Evolutionary conservation across 2,113 vertebrate genomes (phyloP), one percentile per base, ranked within the genome.

Genomic region (Podilymbus podiceps): DNA sequence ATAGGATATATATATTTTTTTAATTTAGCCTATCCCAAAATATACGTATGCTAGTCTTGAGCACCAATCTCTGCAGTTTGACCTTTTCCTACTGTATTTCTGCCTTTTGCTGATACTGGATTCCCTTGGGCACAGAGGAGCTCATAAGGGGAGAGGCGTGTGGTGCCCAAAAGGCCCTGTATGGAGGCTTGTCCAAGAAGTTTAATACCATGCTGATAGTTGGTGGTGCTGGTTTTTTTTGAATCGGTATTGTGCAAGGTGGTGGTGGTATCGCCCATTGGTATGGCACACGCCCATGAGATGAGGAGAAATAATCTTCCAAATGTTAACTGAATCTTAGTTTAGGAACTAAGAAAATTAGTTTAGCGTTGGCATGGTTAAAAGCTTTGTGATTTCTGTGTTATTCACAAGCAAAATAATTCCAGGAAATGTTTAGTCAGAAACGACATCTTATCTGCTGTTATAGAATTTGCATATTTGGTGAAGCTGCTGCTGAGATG

Each of bases 361-460:
- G 18, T 56, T 77, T 40, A 68, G 56, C 40, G 7, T 44, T 75
- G 44, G 9, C 24, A 5, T n/a, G 27, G 33, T 47, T 74, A 55
- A 85, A 63, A 87, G 22, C 50, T 85, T 91, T 0, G 0, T 94
- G 68, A n/a, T 80, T 91, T 84, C 53, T 81, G 22, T 92, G 59
- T 91, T 89, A 89, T 17, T 95, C 80, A 42, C 84, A 53, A 74
- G 55, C 50, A 91, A 31, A 81, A 67, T 74, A 81, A 84, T 94
- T 74, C 47, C 80, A 73, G 89, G 80, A 83, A 23, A 2, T 24
- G 22, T 42, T 88, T 72, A 75, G 56, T 75, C 42, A 84, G 76
- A 62, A 74, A 16, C 16, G 69, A 2, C 40, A 33, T 90, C 18
- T 75, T 52, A 33, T 1, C 35, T 92, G 46, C 63, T 35, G n/a